Evolutionary conservation across 1,140 invertebrate genomes (phyloP).

Genomic region (Tachypleus tridentatus): DNA sequence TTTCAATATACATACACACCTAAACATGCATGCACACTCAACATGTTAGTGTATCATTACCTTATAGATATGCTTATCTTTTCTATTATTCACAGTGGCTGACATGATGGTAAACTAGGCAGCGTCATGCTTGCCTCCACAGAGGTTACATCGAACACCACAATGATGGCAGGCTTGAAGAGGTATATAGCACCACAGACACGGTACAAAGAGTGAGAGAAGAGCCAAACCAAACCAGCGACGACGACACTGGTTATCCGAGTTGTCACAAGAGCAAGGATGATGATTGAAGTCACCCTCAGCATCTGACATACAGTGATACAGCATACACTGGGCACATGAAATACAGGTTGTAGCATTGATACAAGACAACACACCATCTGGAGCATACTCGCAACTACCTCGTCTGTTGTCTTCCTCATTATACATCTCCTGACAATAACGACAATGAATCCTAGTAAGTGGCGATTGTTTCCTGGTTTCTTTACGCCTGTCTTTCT

Average conservation of each 20-base stretch:
- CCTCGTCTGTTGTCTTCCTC: slow-evolving; percentile 68
- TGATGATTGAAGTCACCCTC: slow-evolving; percentile 55
- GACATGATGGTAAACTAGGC: slow-evolving; percentile 7
- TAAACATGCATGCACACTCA: no score
- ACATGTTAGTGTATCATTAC: no score
- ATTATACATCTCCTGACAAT: slow-evolving; percentile 39
- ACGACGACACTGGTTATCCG: slow-evolving; percentile 43
- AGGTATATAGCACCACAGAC: slow-evolving; percentile 84
- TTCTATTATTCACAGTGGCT: neutral
- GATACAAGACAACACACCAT: slow-evolving; percentile 63
- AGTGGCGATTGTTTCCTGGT: slow-evolving; percentile 18
- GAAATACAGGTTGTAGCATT: slow-evolving; percentile 67
- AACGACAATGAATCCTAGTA: slow-evolving; percentile 32
- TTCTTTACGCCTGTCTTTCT: slow-evolving; percentile 14
- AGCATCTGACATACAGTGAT: slow-evolving; percentile 79
- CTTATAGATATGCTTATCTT: no score
- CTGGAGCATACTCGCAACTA: slow-evolving; percentile 76
- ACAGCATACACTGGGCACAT: slow-evolving; percentile 69
- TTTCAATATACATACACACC: no score
- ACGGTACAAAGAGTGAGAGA: slow-evolving; percentile 76
- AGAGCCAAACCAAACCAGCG: slow-evolving; percentile 72
- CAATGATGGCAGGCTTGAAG: slow-evolving; percentile 69
- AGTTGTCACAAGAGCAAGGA: slow-evolving; percentile 56
- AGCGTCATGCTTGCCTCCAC: slow-evolving; percentile 61
- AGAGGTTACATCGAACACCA: slow-evolving; percentile 58